A percentile compares a stretch with the other conserved stretches of the same genome.
Evolutionary conservation across 2,888 invertebrate genomes (phyloP).

Genomic region (Brassicogethes aeneus): DNA sequence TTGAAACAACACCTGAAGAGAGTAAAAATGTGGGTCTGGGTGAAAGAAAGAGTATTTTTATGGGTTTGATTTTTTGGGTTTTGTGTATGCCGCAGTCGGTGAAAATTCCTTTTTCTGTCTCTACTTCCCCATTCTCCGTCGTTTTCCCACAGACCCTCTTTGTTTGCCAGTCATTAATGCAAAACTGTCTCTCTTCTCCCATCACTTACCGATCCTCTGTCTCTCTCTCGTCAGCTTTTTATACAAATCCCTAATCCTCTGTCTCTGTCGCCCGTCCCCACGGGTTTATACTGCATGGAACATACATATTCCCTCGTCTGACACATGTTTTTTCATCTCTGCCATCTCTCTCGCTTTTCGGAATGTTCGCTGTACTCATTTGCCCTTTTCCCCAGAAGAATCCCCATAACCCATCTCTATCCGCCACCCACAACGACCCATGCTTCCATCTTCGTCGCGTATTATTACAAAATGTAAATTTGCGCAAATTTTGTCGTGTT

Average conservation of each 20-base stretch:
- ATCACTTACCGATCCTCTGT: conserved; percentile 18
- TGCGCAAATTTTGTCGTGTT: conserved; percentile 34
- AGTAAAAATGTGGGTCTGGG: background rate
- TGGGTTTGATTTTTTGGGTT: background rate
- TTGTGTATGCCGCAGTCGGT: background rate
- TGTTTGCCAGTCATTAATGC: conserved; percentile 31
- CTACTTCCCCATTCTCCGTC: conserved; percentile 18
- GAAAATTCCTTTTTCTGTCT: conserved; percentile 13
- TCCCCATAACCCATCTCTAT: conserved; percentile 3
- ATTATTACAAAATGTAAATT: conserved; percentile 37
- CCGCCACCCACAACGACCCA: background rate
- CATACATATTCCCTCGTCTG: conserved; percentile 33
- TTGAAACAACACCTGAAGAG: background rate
- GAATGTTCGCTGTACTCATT: conserved; percentile 9
- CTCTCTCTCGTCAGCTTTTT: conserved; percentile 23
- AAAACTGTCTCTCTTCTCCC: conserved; percentile 29
- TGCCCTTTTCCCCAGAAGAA: conserved; percentile 17
- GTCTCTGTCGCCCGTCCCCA: conserved; percentile 29
- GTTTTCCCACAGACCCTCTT: conserved; percentile 24
- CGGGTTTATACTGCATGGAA: conserved; percentile 30
- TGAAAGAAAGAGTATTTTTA: background rate
- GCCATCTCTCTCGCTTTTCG: conserved; percentile 22
- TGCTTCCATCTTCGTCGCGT: conserved; percentile 6
- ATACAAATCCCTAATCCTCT: conserved; percentile 28
- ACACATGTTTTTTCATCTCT: conserved; percentile 35